A percentile compares a stretch with the other conserved stretches of the same genome.
Evolutionary conservation across 2,113 vertebrate species (phyloP).

Genomic region (Pangasianodon hypophthalmus): DNA sequence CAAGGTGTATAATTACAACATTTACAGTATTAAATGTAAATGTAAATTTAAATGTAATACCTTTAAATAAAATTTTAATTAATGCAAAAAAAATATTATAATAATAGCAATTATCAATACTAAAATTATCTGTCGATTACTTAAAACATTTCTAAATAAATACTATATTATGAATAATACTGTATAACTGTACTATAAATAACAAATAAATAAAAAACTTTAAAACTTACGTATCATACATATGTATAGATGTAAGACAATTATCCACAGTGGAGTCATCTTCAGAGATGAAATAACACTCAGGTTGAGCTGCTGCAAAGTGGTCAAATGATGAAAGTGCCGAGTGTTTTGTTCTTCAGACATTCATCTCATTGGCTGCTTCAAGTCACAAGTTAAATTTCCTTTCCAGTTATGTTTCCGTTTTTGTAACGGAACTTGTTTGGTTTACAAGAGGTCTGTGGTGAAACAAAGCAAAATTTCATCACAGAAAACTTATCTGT

Average conservation of each 20-base stretch:
- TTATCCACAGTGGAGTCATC: not conserved
- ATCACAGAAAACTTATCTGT: not conserved
- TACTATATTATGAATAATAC: not conserved
- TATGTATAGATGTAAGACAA: not conserved
- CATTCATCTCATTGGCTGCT: not conserved
- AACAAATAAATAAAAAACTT: no score
- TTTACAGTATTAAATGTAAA: no score
- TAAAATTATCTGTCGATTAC: no score
- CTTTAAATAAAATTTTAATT: no score
- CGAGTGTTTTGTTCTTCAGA: not conserved
- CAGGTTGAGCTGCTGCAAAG: not conserved
- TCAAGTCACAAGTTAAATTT: not conserved
- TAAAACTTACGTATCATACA: conserved; percentile 3
- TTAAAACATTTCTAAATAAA: no score
- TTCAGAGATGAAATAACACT: not conserved
- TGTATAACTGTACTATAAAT: not conserved
- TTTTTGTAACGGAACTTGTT: not conserved
- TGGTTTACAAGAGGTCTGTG: not conserved
- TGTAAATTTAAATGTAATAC: no score
- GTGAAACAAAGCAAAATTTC: not conserved
- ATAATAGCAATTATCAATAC: no score
- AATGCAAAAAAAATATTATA: no score
- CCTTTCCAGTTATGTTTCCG: not conserved
- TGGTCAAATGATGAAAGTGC: no score
- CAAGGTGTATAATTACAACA: no score